Percentiles rank a stretch among this genome's conserved stretches.
These are phyloP conservation scores for Halesus radiatus DNA, from an alignment of 1,140 invertebrate species.

Conservation along the genomic window DNA sequence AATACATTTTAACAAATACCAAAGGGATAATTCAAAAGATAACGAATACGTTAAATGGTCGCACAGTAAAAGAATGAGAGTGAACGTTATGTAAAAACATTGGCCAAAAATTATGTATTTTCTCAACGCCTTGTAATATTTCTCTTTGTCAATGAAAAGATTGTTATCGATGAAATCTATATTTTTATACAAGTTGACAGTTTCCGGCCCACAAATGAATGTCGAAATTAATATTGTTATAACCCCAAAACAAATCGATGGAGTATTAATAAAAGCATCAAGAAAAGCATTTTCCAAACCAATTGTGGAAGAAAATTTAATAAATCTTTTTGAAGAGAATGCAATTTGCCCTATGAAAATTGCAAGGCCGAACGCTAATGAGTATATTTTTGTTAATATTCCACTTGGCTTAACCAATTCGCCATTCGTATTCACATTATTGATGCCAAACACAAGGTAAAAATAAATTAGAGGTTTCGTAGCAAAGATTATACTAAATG, in stretches of 20 bases:
- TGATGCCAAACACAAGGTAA: neutral
- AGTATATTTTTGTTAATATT: neutral
- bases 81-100: neutral
- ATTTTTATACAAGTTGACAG: neutral
- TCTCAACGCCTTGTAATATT: slow-evolving; percentile 9
- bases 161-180: neutral
- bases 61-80: neutral
- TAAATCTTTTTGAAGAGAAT: neutral
- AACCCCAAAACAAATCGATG: neutral
- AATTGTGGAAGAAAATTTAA: neutral
- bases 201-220: neutral
- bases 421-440: neutral
- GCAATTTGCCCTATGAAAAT: neutral
- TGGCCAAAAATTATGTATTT: neutral
- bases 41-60: neutral
- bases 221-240: neutral
- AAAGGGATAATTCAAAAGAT: neutral
- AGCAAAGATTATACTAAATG: neutral
- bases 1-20: neutral
- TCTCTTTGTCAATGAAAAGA: neutral
- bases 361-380: neutral
- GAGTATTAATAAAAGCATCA: neutral
- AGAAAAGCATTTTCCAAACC: neutral
- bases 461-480: neutral
- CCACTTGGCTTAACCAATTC: neutral